These are phyloP conservation scores for Hyperoplus immaculatus DNA, from an alignment of 2,797 vertebrate genomes.

Conservation along the genomic window DNA sequence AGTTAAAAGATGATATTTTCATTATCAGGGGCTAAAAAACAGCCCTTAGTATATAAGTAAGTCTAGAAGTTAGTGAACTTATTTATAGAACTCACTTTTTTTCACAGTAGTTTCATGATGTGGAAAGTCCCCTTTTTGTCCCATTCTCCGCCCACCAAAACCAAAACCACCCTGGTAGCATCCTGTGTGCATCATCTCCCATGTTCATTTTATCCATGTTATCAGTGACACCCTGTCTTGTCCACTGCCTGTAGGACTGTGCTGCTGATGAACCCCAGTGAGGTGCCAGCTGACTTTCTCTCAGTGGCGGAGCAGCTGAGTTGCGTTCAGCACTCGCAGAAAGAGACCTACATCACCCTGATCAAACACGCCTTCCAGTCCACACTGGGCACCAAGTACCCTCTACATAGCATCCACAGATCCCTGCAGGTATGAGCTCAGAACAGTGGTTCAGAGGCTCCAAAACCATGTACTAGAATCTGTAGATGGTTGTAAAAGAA, in stretches of 20 bases:
- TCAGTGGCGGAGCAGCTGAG: constrained; percentile 90
- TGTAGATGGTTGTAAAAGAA: background rate
- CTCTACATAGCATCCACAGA: constrained; percentile 82
- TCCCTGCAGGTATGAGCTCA: constrained; percentile 87
- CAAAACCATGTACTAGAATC: background rate
- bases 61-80: background rate
- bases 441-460: background rate
- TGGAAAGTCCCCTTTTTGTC: constrained; percentile 38
- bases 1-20: constrained; percentile 10
- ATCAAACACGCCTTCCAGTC: constrained; percentile 95
- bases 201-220: background rate
- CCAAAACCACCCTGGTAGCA: background rate
- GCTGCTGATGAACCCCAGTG: constrained; percentile 91
- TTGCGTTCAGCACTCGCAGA: constrained; percentile 77
- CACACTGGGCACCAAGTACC: constrained; percentile 86
- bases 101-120: background rate
- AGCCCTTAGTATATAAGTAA: too few relatives aligned
- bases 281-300: constrained; percentile 91
- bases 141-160: background rate
- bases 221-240: constrained; percentile 7
- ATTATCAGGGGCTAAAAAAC: background rate
- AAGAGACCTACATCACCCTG: constrained; percentile 84
- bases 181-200: constrained; percentile 27
- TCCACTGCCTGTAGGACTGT: constrained; percentile 88
- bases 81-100: background rate